These are phyloP conservation scores for Diachasmimorpha longicaudata DNA, from an alignment of 1,140 invertebrate genomes.

Conservation along the genomic window DNA sequence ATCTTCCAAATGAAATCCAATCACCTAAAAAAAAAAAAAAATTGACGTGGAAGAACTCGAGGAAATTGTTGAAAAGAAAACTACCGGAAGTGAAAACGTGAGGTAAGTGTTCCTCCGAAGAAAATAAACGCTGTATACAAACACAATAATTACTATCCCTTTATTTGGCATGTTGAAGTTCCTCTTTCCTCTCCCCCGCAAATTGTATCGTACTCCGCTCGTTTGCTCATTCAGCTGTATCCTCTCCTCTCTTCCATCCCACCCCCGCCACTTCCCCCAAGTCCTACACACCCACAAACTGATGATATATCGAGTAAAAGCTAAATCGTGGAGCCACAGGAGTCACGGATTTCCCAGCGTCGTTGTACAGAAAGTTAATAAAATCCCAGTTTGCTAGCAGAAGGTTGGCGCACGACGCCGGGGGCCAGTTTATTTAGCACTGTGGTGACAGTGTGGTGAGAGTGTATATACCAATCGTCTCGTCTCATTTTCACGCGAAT, in stretches of 20 bases:
- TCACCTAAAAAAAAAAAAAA: conserved; percentile 1
- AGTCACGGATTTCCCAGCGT: background rate
- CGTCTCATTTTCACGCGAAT: background rate
- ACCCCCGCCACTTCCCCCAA: too few relatives aligned
- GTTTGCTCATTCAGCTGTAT: background rate
- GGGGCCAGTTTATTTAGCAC: conserved; percentile 61
- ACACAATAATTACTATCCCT: conserved; percentile 62
- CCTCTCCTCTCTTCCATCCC: too few relatives aligned
- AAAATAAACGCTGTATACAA: conserved; percentile 51
- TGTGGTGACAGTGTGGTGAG: conserved; percentile 29
- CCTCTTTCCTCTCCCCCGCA: conserved; percentile 16
- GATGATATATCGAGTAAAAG: too few relatives aligned
- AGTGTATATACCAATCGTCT: background rate
- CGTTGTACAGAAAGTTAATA: conserved; percentile 28
- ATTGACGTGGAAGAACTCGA: background rate
- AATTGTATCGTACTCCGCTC: background rate
- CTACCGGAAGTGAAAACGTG: background rate
- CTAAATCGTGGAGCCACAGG: too few relatives aligned
- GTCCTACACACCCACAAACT: too few relatives aligned
- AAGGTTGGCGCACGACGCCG: conserved; percentile 12
- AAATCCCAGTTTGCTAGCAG: conserved; percentile 8
- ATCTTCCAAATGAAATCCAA: too few relatives aligned
- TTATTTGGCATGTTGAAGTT: conserved; percentile 57
- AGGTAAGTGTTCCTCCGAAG: conserved; percentile 13
- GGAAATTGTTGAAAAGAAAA: background rate